Evolutionary conservation across 2,113 vertebrate species (phyloP), one percentile per base, ranked within the genome.

Genomic region (Ovibos moschatus): DNA sequence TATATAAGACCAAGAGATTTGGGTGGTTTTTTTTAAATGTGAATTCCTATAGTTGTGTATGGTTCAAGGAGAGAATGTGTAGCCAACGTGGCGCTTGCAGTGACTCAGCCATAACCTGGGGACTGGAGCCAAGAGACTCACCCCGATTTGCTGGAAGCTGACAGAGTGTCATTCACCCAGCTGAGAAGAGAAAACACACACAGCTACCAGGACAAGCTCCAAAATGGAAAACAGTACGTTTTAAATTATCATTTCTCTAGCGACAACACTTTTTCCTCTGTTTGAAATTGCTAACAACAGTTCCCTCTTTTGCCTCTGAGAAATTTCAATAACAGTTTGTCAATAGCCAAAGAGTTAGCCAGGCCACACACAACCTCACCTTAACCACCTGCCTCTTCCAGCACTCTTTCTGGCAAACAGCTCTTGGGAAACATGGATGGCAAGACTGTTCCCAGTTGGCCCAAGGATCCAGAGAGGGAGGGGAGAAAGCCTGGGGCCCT

Each of bases 111-210:
- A 74, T 47, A 96, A 94, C 40, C 88, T 78, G n/a, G 40, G 91
- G 40, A 89, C 58, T 51, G 40, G 86, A 87, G 95, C 96, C 79
- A 93, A 85, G 17, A 71, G 33, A 76, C 89, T 84, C 93, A 97
- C 86, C 97, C 96, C 97, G 97, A 92, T 96, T 93, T 95, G 82
- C 57, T 95, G 53, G 55, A 96, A 95, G 58, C 91, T 93, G 74
- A 8, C 67, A 58, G 45, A 92, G 28, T 79, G 62, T 89, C 96
- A 97, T 60, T 97, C 95, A 94, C 86, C 74, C 55, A 51, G 86
- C 55, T 45, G 92, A 83, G 30, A 36, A 88, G 71, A 94, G 76
- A 98, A 97, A 94, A 94, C 15, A 45, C 19, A 89, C 89, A 94
- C 51, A 79, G 40, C 78, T 71, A 47, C 78, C 45, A 83, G 94